Conservation (phyloP, 1,140 invertebrate genomes). For the Lanistes nyassanus region DNA sequence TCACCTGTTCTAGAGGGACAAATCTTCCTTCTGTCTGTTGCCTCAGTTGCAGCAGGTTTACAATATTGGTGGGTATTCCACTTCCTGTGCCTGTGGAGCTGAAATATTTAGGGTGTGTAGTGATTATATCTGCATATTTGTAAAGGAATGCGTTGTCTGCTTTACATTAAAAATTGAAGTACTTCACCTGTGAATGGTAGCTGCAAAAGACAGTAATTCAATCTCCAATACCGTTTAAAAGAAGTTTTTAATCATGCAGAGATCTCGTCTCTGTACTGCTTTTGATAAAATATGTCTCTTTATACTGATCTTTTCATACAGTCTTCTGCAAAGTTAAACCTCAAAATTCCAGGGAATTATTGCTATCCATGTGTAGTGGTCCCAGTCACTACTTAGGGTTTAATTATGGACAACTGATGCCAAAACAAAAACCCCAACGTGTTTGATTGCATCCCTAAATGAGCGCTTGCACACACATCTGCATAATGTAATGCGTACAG, state of each 20-base stretch:
- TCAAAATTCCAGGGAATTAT: no score
- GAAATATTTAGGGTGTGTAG: neutral
- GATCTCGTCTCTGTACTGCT: no score
- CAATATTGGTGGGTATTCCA: slow-evolving; percentile 19
- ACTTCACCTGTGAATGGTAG: neutral
- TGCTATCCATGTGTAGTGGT: no score
- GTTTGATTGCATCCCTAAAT: neutral
- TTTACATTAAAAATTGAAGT: neutral
- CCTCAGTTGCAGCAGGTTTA: slow-evolving; percentile 10
- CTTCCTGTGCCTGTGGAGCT: slow-evolving; percentile 1
- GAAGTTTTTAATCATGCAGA: no score
- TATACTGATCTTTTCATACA: no score
- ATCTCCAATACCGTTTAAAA: neutral
- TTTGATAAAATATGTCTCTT: no score
- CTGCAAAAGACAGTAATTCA: neutral
- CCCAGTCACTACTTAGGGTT: neutral
- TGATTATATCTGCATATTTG: neutral
- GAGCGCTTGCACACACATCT: neutral
- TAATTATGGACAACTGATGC: neutral
- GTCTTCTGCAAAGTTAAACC: no score
- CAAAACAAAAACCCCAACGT: neutral
- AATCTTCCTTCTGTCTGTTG: no score
- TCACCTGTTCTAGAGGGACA: no score
- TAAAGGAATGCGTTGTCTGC: neutral
- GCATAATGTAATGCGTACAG: neutral